Evolutionary conservation across 1,140 invertebrate genomes (phyloP).

Genomic region (Neodiprion fabricii): DNA sequence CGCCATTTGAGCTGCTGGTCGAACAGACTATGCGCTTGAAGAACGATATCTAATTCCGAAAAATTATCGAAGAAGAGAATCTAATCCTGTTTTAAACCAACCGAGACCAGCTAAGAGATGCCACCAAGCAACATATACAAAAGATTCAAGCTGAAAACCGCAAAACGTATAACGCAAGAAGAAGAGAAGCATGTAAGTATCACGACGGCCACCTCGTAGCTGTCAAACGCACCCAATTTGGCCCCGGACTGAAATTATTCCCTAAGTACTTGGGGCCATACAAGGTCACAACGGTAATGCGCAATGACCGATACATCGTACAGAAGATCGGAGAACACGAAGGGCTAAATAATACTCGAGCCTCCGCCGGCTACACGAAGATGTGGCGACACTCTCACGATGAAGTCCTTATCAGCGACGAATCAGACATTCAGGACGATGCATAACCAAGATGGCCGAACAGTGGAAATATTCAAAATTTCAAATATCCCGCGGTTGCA

Average conservation of each 20-base stretch:
- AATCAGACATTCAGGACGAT: no score
- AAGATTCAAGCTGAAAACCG: constrained; percentile 45
- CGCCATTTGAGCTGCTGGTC: constrained; percentile 46
- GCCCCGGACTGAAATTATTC: constrained; percentile 28
- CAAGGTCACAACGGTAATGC: constrained; percentile 30
- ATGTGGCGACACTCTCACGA: constrained; percentile 11
- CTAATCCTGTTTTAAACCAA: constrained; percentile 19
- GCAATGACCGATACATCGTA: constrained; percentile 19
- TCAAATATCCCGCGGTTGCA: not conserved
- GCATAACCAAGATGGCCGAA: no score
- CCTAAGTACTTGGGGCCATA: constrained; percentile 33
- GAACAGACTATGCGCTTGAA: constrained; percentile 42
- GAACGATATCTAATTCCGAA: constrained; percentile 32
- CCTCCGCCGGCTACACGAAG: constrained; percentile 20
- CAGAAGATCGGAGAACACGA: constrained; percentile 21
- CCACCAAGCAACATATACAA: constrained; percentile 37
- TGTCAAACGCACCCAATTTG: constrained; percentile 36
- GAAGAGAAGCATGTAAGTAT: constrained; percentile 29
- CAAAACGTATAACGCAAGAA: constrained; percentile 34
- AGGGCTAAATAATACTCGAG: constrained; percentile 10
- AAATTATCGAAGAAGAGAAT: constrained; percentile 26
- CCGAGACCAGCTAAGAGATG: constrained; percentile 19
- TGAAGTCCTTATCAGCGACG: not conserved
- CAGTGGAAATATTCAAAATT: constrained; percentile 23
- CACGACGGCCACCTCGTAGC: constrained; percentile 36